Base-by-base conservation (phyloP, 37 sponge, comb jelly and placozoan genomes). In the Dysidea cf. avara region DNA sequence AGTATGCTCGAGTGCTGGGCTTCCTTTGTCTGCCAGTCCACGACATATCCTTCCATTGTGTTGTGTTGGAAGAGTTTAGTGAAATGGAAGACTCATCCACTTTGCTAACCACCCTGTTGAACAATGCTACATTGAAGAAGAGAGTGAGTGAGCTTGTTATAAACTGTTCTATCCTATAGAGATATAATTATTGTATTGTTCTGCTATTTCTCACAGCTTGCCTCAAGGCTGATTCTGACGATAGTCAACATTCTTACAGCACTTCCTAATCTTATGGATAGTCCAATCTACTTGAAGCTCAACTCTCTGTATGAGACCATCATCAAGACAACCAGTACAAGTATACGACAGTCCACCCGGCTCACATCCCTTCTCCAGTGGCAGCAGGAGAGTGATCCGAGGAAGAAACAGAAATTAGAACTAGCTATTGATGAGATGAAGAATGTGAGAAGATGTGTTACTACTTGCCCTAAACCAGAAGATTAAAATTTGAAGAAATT, bases 391-490 rank as follows among this genome's bases (percentile, higher is more conserved):
- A 38, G 56, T 12, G 81, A 72, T 20, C 46, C 58, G n/a, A n/a
- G 70, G 46, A 75, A 76, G 77, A 75, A 57, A 28, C 80, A 80
- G 22, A 89, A 83, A 46, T 61, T 64, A 26, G 72, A 75, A 54
- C 31, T 39, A 16, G 50, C 71, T 14, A n/a, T 83, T 46, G 90
- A 89, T n/a, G 90, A 89, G n/a, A 74, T 89, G 75, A 89, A 34
- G 53, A 63, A 39, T 50, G 90, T 89, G 68, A 49, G 85, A n/a
- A n/a, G n/a, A 18, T 16, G 16, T 49, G 52, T 16, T 13, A 49
- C 52, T 18, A 13, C 13, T 49, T 13, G 13, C 16, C 16, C 52
- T 16, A 18, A 16, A n/a, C n/a, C n/a, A n/a, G n/a, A n/a, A n/a
- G n/a, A n/a, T n/a, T n/a, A n/a, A n/a, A n/a, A n/a, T n/a, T n/a